Conservation (phyloP, 2,113 vertebrate species). For the Lates calcarifer region DNA sequence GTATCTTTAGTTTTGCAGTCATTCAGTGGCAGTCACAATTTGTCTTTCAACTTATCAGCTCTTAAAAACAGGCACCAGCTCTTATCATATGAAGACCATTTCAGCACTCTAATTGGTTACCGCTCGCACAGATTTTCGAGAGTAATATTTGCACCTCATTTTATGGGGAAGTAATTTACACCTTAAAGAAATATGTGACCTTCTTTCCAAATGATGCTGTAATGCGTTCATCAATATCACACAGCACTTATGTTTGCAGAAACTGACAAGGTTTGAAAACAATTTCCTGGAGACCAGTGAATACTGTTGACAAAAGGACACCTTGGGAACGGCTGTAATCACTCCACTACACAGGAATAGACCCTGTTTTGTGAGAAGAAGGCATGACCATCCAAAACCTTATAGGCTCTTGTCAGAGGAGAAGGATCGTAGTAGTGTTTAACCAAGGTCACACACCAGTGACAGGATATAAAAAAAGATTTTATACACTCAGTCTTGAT, state of each 20-base stretch:
- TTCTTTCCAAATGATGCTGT: constrained; percentile 31
- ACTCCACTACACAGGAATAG: constrained; percentile 6
- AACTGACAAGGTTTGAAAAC: constrained; percentile 30
- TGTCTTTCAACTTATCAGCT: constrained; percentile 44
- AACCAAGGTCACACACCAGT: constrained; percentile 12
- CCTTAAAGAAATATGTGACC: constrained; percentile 47
- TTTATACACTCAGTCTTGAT: background rate
- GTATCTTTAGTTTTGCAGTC: constrained; percentile 29
- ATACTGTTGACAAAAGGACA: constrained; percentile 46
- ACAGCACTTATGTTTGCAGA: constrained; percentile 35
- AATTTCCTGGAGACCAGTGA: constrained; percentile 40
- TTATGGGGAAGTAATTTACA: constrained; percentile 51
- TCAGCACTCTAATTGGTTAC: constrained; percentile 52
- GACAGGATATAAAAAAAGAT: too few relatives aligned
- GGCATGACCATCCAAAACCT: constrained; percentile 22
- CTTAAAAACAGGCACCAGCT: constrained; percentile 40
- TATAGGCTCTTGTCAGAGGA: constrained; percentile 15
- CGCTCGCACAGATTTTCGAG: constrained; percentile 36
- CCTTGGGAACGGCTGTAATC: constrained; percentile 49
- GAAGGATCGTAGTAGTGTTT: constrained; percentile 11
- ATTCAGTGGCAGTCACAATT: constrained; percentile 36
- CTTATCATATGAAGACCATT: constrained; percentile 48
- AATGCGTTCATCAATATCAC: constrained; percentile 55
- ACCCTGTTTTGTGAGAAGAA: constrained; percentile 25
- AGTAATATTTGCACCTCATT: constrained; percentile 47